Base-by-base conservation (phyloP, 53 echinoderm and acorn worm genomes). In the Holothuria leucospilota region DNA sequence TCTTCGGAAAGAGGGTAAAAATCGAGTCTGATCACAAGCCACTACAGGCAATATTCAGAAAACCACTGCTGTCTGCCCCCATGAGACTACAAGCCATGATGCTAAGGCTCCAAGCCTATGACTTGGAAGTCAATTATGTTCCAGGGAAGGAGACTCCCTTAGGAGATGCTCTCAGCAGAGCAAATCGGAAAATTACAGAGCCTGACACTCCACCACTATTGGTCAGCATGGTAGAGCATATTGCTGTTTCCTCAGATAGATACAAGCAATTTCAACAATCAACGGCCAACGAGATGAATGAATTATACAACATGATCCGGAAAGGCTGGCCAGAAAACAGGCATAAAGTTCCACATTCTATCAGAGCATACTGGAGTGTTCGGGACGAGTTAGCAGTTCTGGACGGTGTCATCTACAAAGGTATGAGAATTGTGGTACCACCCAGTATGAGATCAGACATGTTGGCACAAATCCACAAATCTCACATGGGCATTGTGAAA, bases 321-420 rank as follows among this genome's bases (percentile, higher is more conserved):
- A 90, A 90, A 60, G 92, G 92, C 15, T 94, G 92, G 92, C 95
- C 92, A 23, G 92, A 92, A 64, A 92, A 87, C 20, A 92, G 63
- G 58, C 62, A 78, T 25, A 87, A 89, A 67, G 69, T 60, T 6
- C 94, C 73, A 25, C 85, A 89, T 70, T 27, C 87, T 10, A 87
- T 94, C 34, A 39, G 85, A 51, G 63, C 89, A 49, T 89, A 87
- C 41, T 91, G 91, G 94, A 89, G 53, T 62, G 15, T 64, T 30
- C 51, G 89, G 53, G 91, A n/a, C 89, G 94, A 94, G 66, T 64
- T 94, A 39, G 28, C 94, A 53, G 89, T 89, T 8, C 59, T 71
- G 2, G 89, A 94, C n/a, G n/a, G 34, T 3, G 34, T 34, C 34
- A 34, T 34, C 34, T 34, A 34, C 34, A 34, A 34, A 34, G 34